phyloP scores from a whole-genome alignment of 2,797 vertebrate species.

The Perodicticus potto region DNA sequence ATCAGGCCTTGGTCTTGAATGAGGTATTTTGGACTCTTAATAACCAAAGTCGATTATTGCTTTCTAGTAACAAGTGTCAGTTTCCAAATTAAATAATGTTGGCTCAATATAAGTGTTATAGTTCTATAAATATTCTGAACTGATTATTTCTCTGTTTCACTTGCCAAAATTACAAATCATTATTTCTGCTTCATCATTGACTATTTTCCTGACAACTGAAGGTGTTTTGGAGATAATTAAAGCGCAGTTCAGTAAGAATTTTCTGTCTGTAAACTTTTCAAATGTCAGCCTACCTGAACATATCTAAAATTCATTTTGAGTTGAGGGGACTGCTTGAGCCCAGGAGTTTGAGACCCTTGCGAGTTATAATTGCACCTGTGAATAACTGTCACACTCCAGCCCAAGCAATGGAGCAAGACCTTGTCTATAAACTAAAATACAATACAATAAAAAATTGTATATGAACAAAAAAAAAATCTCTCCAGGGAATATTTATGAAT shows the following conservation, averaged over 20 bases:
- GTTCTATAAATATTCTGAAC: slow-evolving; percentile 68
- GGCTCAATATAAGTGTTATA: slow-evolving; percentile 73
- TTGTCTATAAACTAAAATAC: not conserved
- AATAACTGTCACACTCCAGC: not conserved
- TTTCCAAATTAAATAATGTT: slow-evolving; percentile 70
- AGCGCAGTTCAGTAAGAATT: slow-evolving; percentile 28
- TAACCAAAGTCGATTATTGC: slow-evolving; percentile 65
- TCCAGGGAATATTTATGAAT: slow-evolving; percentile 51
- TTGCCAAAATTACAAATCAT: slow-evolving; percentile 58
- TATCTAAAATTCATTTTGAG: slow-evolving; percentile 48
- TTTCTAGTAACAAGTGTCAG: slow-evolving; percentile 51
- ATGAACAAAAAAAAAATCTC: slow-evolving; percentile 17
- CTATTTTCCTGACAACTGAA: slow-evolving; percentile 57
- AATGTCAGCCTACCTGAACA: not conserved
- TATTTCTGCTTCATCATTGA: slow-evolving; percentile 60
- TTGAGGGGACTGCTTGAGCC: not conserved
- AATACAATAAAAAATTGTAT: slow-evolving; percentile 14
- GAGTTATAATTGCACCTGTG: not conserved
- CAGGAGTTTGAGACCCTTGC: not conserved
- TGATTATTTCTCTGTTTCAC: slow-evolving; percentile 30
- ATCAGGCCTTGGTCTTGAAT: slow-evolving; percentile 42
- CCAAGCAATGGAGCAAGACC: not conserved
- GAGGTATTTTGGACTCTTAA: slow-evolving; percentile 43
- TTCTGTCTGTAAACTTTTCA: slow-evolving; percentile 30
- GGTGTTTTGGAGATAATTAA: slow-evolving; percentile 64